Percentiles rank a stretch among this genome's conserved stretches.
Evolutionary conservation across 2,797 vertebrate genomes (phyloP).

Genomic region (Rhadinocentrus ornatus): DNA sequence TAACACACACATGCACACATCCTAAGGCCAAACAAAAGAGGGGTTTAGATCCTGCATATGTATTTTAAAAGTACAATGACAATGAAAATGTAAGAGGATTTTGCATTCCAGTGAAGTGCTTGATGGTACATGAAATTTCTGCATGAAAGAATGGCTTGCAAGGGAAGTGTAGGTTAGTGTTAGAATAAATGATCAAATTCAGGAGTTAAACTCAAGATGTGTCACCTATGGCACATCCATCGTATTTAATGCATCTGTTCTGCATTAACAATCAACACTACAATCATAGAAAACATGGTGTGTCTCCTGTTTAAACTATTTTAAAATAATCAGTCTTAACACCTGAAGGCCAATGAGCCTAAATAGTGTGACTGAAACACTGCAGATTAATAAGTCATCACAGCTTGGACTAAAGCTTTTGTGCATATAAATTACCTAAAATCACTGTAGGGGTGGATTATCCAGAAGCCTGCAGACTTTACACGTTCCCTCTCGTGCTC

Average conservation of each 20-base stretch:
- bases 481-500: constrained; percentile 97
- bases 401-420: constrained; percentile 13
- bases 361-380: constrained; percentile 33
- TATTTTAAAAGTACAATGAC: constrained; percentile 30
- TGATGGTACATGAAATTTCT: constrained; percentile 23
- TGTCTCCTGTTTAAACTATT: background rate
- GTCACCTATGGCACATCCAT: constrained; percentile 10
- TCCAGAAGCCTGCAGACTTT: constrained; percentile 98
- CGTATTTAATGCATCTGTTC: constrained; percentile 33
- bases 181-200: constrained; percentile 14
- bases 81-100: constrained; percentile 44
- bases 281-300: constrained; percentile 11
- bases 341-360: constrained; percentile 9
- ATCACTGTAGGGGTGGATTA: constrained; percentile 99
- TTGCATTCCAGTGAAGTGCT: constrained; percentile 23
- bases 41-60: constrained; percentile 33
- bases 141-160: constrained; percentile 5
- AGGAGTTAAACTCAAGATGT: constrained; percentile 29
- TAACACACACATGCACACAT: constrained; percentile 7
- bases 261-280: constrained; percentile 27
- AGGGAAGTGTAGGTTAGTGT: background rate
- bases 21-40: constrained; percentile 28
- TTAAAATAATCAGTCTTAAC: constrained; percentile 13
- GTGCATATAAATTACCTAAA: constrained; percentile 89
- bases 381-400: constrained; percentile 11